Evolutionary conservation across 2,888 invertebrate genomes (phyloP).

Genomic region (Abscondita cerata): DNA sequence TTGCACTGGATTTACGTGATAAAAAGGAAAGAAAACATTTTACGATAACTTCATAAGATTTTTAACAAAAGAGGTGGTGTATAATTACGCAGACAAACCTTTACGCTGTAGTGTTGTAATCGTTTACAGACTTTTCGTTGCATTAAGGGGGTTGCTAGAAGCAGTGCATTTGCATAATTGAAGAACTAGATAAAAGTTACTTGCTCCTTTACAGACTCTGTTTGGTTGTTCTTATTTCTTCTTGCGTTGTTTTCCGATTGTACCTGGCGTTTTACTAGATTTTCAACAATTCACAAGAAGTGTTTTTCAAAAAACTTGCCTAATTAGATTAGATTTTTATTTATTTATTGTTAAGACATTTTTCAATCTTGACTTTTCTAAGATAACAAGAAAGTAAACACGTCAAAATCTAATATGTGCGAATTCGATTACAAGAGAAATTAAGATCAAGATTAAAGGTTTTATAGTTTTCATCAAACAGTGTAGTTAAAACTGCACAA

Average conservation of each 20-base stretch:
- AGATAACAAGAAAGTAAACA: too few species aligned
- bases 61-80: neutral
- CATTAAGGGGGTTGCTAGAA: conserved; percentile 39
- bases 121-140: conserved; percentile 26
- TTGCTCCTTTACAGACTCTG: conserved; percentile 51
- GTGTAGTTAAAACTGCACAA: too few species aligned
- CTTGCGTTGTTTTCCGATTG: conserved; percentile 52
- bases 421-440: too few species aligned
- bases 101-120: conserved; percentile 15
- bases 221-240: conserved; percentile 53
- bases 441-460: too few species aligned
- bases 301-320: neutral
- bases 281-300: conserved; percentile 38
- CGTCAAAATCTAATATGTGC: too few species aligned
- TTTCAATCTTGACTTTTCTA: too few species aligned
- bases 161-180: conserved; percentile 54
- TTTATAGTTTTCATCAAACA: too few species aligned
- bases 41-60: conserved; percentile 10
- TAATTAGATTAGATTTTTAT: neutral
- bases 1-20: conserved; percentile 3
- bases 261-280: conserved; percentile 49
- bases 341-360: neutral
- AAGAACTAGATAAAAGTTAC: conserved; percentile 54
- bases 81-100: conserved; percentile 22
- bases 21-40: conserved; percentile 11